Base-by-base conservation (phyloP, 2,888 invertebrate genomes). In the Xanthorhoe spadicearia region DNA sequence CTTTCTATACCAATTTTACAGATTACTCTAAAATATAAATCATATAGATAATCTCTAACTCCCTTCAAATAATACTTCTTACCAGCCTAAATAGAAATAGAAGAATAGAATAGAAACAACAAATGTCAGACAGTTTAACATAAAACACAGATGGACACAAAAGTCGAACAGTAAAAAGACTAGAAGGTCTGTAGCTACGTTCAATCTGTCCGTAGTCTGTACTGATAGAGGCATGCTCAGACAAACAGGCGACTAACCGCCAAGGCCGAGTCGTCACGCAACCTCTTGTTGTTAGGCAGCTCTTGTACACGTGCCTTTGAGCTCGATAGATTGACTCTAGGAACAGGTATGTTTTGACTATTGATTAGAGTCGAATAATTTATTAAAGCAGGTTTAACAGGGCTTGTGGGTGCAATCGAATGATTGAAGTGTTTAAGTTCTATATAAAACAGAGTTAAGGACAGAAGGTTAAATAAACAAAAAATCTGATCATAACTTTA, bases 261-360 rank as follows among this genome's bases (percentile, higher is more conserved):
- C 67, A 67, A 67, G 67, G 67, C 49, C 63, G 46, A 9, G 18
- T 3, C 43, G 63, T 52, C 67, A 67, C 63, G 63, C 67, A 63
- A 63, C 60, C 56, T 66, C 57, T 66, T 62, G 67, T 67, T 55
- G 63, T 48, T 43, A 57, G 61, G 52, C 66, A 35, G 54, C 35
- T 49, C 61, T 54, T 60, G 48, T 54, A 50, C 58, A 58, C 50
- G 58, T 53, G 46, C 46, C 38, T 28, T 17, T 18, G 28, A 10
- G 9, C 32, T 28, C 17, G 32, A 57, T 51, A 38, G 50, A 58
- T 50, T 58, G 35, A 18, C 8, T 58, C 53, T 53, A 32, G n/a
- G 23, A 53, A 17, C 18, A 28, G 23, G 53, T 53, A 53, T 32
- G 53, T 35, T 53, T 53, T 32, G 35, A 15, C 35, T 32, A 35